These are phyloP conservation scores for Macaria liturata DNA, from an alignment of 2,888 invertebrate species.

Conservation along the genomic window DNA sequence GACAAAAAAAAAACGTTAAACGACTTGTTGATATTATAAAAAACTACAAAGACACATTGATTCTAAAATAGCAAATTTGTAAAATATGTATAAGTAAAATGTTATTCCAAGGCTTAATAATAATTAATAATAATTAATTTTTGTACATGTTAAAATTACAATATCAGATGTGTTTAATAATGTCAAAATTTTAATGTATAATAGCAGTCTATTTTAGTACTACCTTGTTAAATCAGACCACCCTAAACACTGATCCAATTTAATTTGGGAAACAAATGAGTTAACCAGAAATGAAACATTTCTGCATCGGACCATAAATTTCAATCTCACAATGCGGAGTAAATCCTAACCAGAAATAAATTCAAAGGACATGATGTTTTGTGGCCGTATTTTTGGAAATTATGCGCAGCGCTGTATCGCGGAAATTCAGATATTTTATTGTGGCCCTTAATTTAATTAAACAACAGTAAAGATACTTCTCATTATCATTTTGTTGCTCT, in stretches of 20 bases:
- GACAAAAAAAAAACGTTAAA: no score
- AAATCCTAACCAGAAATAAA: constrained; percentile 8
- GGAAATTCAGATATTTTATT: constrained; percentile 18
- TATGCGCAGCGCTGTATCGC: constrained; percentile 12
- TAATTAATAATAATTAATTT: no score
- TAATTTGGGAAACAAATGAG: constrained; percentile 7
- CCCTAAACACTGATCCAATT: neutral
- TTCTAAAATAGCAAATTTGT: no score
- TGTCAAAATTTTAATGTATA: no score
- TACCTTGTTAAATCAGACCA: no score
- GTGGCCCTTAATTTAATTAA: constrained; percentile 4
- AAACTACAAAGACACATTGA: no score
- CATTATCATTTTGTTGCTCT: constrained; percentile 13
- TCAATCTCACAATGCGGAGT: constrained; percentile 9
- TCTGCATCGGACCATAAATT: constrained; percentile 11
- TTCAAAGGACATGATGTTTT: constrained; percentile 9
- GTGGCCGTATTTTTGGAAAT: constrained; percentile 8
- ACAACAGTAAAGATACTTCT: neutral
- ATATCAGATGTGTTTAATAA: no score
- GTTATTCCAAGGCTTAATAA: no score
- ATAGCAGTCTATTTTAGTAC: no score
- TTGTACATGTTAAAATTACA: no score
- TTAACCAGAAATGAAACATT: constrained; percentile 11
- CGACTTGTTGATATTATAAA: no score
- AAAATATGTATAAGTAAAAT: no score